Conservation (phyloP, 92 coral and sea anemone species). For the Parazoanthus atlanticus region DNA sequence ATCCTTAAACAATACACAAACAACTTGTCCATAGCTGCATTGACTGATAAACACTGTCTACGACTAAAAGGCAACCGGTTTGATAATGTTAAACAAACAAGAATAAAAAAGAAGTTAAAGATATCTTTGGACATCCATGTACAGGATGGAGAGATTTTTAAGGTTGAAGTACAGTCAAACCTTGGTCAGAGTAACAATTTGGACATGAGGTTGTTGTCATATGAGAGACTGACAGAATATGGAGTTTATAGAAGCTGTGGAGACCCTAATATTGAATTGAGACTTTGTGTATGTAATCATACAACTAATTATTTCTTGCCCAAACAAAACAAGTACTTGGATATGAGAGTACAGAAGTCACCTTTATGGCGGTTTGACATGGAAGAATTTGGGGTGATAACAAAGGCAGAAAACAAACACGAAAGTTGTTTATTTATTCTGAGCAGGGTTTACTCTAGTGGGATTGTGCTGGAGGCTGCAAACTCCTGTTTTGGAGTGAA, state of each 20-base stretch:
- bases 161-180: constrained; percentile 60
- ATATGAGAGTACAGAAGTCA: background rate
- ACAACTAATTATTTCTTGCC: background rate
- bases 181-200: constrained; percentile 44
- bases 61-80: constrained; percentile 55
- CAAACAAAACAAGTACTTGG: background rate
- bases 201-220: constrained; percentile 56
- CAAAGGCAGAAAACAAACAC: constrained; percentile 65
- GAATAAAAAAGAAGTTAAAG: constrained; percentile 41
- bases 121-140: constrained; percentile 58
- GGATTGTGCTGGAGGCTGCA: constrained; percentile 66
- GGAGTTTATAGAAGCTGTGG: constrained; percentile 56
- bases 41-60: constrained; percentile 53
- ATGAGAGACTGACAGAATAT: constrained; percentile 48
- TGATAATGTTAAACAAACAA: constrained; percentile 57
- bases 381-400: constrained; percentile 44
- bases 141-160: constrained; percentile 65
- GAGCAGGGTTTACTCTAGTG: constrained; percentile 52
- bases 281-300: constrained; percentile 69
- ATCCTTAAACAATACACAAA: constrained; percentile 63
- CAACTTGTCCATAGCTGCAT: background rate
- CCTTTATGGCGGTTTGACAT: constrained; percentile 28
- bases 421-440: constrained; percentile 66
- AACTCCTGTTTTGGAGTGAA: constrained; percentile 59
- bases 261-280: constrained; percentile 62